Base-by-base conservation (phyloP, 2,113 vertebrate species). In the Caracal caracal region DNA sequence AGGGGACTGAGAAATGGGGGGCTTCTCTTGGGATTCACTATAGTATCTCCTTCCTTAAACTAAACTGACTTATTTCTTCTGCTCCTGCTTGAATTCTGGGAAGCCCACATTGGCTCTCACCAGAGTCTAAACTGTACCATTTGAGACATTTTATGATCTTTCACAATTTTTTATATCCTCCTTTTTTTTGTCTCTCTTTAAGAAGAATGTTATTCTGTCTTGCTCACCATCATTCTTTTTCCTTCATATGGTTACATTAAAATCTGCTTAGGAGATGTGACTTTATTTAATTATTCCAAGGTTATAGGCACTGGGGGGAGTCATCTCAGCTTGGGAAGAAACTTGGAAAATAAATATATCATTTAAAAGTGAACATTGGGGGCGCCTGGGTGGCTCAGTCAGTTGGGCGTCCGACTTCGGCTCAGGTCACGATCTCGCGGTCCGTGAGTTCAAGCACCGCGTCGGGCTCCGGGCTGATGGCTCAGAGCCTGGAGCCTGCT, bases 291-390 rank as follows among this genome's bases (percentile, higher is more conserved):
- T 91, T 40, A 94, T 78, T 93, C 43, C 56, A 83, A 37, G 20
- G 20, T 70, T 84, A 95, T 22, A 28, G 30, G 28, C 53, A 87
- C 24, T 33, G 16, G 11, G 35, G 24, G 82, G 37, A 71, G 35
- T 92, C 47, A 70, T 91, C 95, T 93, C 68, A 93, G 28, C 80
- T 96, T 75, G 20, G 80, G 40, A 19, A 87, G n/a, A 95, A 59
- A 35, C 40, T 93, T 90, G 56, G 78, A 81, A 89, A 96, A 95
- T 83, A 49, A 90, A 88, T 33, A 51, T 1, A 47, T 88, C 59
- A 81, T 83, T 96, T 95, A 84, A 84, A 59, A 59, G 56, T 59
- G 56, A 56, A 56, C 56, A 56, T 56, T 56, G 6, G 56, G 56
- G 56, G 56, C 2, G 20, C 56, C 56, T 56, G 56, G 56, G 56